These are phyloP conservation scores for Astur gentilis DNA, from an alignment of 2,113 vertebrate species.

Conservation along the genomic window DNA sequence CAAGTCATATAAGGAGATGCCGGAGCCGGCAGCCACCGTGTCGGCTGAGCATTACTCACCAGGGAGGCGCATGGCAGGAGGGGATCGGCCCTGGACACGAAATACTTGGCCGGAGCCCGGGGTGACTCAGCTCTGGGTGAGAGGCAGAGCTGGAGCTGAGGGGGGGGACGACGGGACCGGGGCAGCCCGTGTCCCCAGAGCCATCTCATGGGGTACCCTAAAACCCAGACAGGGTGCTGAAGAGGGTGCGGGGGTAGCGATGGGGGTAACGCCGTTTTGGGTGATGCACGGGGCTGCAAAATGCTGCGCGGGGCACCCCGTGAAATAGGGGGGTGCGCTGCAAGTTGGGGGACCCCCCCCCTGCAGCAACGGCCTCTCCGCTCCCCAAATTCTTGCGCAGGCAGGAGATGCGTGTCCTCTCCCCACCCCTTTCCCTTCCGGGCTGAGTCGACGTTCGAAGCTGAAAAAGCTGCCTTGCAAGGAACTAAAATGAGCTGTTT, in stretches of 20 bases:
- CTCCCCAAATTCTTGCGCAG: not conserved
- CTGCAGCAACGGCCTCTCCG: rapidly evolving
- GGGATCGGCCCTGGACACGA: not conserved
- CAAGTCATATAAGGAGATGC: constrained; percentile 60
- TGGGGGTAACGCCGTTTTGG: rapidly evolving
- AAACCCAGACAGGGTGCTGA: not conserved
- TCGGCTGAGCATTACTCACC: constrained; percentile 59
- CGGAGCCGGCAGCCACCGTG: not conserved
- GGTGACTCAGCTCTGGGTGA: constrained; percentile 21
- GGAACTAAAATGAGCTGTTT: constrained; percentile 44
- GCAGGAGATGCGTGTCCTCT: not conserved
- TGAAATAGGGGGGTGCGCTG: rapidly evolving
- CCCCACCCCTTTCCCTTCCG: constrained; percentile 9
- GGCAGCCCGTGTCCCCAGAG: rapidly evolving
- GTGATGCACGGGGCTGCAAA: not conserved
- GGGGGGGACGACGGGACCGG: rapidly evolving
- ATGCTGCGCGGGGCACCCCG: rapidly evolving
- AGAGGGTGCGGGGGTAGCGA: rapidly evolving
- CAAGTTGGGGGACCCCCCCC: not conserved
- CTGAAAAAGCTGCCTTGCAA: not conserved
- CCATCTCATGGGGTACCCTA: not conserved
- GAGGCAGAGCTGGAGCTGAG: rapidly evolving
- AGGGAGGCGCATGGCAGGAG: not conserved
- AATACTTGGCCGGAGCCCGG: not conserved
- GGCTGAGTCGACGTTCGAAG: not conserved